Percentiles rank a stretch among this genome's conserved stretches.
These are phyloP conservation scores for Hoplostethus atlanticus DNA, from an alignment of 2,797 vertebrate genomes.

Conservation along the genomic window DNA sequence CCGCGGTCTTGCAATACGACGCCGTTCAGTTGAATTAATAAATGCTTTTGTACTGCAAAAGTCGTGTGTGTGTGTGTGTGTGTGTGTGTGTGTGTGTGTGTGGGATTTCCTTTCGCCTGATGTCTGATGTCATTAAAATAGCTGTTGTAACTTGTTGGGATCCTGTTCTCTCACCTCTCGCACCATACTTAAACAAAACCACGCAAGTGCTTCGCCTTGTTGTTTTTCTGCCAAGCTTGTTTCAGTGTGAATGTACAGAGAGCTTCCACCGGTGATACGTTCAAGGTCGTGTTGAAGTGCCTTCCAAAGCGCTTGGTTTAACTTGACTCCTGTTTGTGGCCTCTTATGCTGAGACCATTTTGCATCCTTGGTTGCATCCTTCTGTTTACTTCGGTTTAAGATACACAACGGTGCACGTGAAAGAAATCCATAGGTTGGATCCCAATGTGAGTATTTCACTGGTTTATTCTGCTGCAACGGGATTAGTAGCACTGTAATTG, in stretches of 20 bases:
- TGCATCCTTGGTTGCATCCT: neutral
- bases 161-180: neutral
- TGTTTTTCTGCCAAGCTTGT: neutral
- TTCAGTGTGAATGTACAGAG: neutral
- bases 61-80: neutral
- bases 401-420: no score
- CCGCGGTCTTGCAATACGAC: no score
- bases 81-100: no score
- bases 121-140: neutral
- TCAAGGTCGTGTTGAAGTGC: neutral
- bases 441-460: no score
- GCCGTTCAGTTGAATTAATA: no score
- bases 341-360: constrained; percentile 37
- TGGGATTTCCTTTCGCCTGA: neutral
- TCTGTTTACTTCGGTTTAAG: no score
- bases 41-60: no score
- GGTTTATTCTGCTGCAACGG: no score
- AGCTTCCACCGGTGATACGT: neutral
- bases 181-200: no score
- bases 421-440: no score
- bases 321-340: constrained; percentile 34
- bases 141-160: constrained; percentile 6
- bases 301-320: constrained; percentile 28
- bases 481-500: no score
- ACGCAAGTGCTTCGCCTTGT: neutral